Conservation (phyloP, 2,113 vertebrate genomes). For the Antechinus flavipes region DNA sequence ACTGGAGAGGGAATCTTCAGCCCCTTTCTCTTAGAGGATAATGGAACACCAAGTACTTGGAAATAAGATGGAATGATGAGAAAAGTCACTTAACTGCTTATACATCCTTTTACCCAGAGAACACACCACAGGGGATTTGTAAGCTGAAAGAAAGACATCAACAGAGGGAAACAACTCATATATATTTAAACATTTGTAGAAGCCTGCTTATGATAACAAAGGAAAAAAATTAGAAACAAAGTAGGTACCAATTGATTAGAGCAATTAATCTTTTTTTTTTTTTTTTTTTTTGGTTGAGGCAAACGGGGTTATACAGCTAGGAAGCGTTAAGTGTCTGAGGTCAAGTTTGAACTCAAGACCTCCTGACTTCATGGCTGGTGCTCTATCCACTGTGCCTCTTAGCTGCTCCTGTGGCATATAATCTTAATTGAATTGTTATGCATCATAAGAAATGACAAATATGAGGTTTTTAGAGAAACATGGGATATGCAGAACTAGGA, state of each 20-base stretch:
- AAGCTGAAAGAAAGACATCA: neutral
- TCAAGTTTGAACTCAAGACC: no score
- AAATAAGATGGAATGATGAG: neutral
- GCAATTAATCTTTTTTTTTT: neutral
- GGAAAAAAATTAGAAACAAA: no score
- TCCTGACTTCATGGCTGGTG: no score
- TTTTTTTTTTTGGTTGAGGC: no score
- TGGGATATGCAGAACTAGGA: neutral
- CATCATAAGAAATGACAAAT: neutral
- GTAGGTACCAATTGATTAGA: neutral
- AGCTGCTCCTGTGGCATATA: neutral
- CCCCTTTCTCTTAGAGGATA: neutral
- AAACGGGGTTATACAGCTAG: no score
- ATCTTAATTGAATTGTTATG: neutral
- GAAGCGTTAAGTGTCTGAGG: no score
- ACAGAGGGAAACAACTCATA: neutral
- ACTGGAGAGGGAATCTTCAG: neutral
- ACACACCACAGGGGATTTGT: neutral
- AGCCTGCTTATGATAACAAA: neutral
- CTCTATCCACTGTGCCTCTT: no score
- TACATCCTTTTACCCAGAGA: neutral
- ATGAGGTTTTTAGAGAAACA: neutral
- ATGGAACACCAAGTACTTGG: neutral
- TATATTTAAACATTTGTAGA: neutral
- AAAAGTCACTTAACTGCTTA: neutral